Evolutionary conservation across 2,113 vertebrate species (phyloP).

Genomic region (Gymnocephalus cernua): DNA sequence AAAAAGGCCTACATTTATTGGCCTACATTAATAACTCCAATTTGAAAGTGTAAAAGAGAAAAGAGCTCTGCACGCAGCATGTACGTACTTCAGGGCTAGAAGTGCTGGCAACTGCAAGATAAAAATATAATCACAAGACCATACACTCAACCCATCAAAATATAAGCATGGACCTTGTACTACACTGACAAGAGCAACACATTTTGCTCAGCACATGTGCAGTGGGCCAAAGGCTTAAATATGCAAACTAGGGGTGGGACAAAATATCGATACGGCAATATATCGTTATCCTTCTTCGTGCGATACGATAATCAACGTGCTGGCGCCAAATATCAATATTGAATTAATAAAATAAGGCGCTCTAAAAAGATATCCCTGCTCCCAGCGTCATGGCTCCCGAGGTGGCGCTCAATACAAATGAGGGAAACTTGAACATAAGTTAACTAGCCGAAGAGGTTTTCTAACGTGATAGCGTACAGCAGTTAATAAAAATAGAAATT

Average conservation of each 20-base stretch:
- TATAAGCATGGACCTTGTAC: slow-evolving; percentile 6
- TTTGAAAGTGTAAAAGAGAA: slow-evolving; percentile 27
- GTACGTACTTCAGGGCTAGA: neutral
- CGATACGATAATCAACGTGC: too few species aligned
- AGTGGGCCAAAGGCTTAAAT: slow-evolving; percentile 20
- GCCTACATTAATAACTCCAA: neutral
- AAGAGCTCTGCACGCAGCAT: neutral
- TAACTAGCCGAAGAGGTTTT: too few species aligned
- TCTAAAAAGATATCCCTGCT: too few species aligned
- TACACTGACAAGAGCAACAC: slow-evolving; percentile 9
- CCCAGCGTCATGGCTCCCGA: too few species aligned
- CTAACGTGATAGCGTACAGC: too few species aligned
- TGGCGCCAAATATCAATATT: too few species aligned
- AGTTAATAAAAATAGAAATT: too few species aligned
- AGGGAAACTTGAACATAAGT: too few species aligned
- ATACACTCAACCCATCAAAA: neutral
- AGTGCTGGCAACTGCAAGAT: slow-evolving; percentile 6
- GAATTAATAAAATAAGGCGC: too few species aligned
- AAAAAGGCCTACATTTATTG: neutral
- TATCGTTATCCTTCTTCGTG: too few species aligned
- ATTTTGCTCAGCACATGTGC: slow-evolving; percentile 8
- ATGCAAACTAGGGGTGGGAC: neutral
- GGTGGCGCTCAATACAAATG: too few species aligned
- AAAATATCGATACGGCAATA: too few species aligned
- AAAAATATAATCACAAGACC: slow-evolving; percentile 28